phyloP scores from a whole-genome alignment of 2,113 vertebrate genomes.

The Onychostoma macrolepis region DNA sequence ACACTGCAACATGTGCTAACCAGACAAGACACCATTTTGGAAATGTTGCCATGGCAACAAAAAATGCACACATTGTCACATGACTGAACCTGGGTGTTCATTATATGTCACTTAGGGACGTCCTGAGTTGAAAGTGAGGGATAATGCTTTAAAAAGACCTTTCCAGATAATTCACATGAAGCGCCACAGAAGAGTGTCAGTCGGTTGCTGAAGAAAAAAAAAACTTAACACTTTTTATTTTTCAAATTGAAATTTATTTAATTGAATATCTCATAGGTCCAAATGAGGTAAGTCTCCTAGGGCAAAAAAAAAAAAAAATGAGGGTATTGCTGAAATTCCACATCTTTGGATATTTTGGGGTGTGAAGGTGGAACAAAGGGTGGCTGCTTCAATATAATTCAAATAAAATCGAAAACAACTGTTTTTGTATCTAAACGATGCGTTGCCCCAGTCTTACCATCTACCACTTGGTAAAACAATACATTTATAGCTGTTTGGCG shows the following conservation, averaged over 20 bases:
- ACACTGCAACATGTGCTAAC: too few species aligned
- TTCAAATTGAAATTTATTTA: slow-evolving; percentile 75
- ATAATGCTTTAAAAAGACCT: too few species aligned
- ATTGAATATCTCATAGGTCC: slow-evolving; percentile 73
- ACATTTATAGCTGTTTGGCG: slow-evolving; percentile 15
- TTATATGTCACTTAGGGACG: too few species aligned
- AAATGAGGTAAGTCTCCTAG: slow-evolving; percentile 81
- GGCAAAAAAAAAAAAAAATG: background rate
- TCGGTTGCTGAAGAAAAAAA: background rate
- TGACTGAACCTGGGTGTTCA: too few species aligned
- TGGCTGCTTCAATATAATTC: slow-evolving; percentile 17
- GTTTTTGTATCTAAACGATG: slow-evolving; percentile 38
- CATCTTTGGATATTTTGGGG: background rate
- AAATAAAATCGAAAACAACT: slow-evolving; percentile 1
- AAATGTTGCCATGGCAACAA: too few species aligned
- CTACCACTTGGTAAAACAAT: slow-evolving; percentile 57
- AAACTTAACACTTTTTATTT: background rate
- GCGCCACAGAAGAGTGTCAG: background rate
- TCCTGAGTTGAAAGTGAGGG: too few species aligned
- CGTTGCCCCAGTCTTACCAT: slow-evolving; percentile 49
- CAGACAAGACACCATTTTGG: too few species aligned
- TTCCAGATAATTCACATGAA: background rate
- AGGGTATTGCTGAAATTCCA: background rate
- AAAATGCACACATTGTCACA: too few species aligned
- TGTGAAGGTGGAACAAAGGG: background rate